Conservation (phyloP, 92 coral and sea anemone genomes). For the Pocillopora meandrina region DNA sequence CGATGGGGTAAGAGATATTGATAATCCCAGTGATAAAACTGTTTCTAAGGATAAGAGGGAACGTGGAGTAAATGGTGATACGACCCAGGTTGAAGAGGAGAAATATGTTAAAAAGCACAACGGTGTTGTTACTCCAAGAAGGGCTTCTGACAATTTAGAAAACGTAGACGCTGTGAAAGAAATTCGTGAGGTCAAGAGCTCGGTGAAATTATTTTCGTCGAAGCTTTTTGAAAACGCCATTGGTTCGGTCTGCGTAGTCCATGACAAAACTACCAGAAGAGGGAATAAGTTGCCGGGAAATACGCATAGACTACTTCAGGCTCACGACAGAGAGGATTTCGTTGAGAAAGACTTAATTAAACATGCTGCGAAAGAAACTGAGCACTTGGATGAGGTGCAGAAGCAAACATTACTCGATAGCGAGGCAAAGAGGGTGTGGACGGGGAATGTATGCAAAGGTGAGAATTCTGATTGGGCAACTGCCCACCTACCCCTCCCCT, state of each 20-base stretch:
- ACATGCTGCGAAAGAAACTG: not conserved
- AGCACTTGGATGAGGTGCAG: not conserved
- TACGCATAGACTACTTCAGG: not conserved
- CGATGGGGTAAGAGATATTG: not conserved
- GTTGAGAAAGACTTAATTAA: not conserved
- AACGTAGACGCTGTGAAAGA: not conserved
- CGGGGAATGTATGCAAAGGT: not conserved
- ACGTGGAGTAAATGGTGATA: not conserved
- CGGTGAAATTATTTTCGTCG: not conserved
- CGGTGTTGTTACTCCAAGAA: not conserved
- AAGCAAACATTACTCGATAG: not conserved
- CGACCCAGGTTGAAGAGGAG: not conserved
- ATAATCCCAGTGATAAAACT: not conserved
- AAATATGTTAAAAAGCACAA: not conserved
- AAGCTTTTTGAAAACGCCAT: not conserved
- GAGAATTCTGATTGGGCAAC: not conserved
- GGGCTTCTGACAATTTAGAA: not conserved
- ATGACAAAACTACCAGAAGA: not conserved
- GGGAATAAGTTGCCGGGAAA: not conserved
- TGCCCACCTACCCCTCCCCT: too few species aligned
- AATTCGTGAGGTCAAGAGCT: not conserved
- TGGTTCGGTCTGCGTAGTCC: not conserved
- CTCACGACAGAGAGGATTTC: not conserved
- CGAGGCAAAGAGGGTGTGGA: not conserved
- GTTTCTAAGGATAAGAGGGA: not conserved